Evolutionary conservation across 1,140 invertebrate genomes (phyloP).

Genomic region (Sminthurides bifidus): DNA sequence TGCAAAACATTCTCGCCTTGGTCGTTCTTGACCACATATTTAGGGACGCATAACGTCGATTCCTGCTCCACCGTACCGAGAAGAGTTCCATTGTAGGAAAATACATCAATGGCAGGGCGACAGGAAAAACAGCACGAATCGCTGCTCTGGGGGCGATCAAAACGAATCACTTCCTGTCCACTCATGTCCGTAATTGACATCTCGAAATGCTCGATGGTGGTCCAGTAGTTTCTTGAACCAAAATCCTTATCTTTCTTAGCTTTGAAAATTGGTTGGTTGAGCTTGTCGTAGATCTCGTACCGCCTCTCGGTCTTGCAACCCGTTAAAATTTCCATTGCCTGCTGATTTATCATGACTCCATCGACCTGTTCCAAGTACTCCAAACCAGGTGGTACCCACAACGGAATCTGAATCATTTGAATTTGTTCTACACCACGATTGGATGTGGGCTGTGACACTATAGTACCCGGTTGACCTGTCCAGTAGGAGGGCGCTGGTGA

Average conservation of each 20-base stretch:
- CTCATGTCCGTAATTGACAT: slow-evolving; percentile 73
- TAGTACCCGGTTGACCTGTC: too few species aligned
- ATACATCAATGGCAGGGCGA: slow-evolving; percentile 47
- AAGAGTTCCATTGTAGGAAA: slow-evolving; percentile 17
- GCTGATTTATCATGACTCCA: slow-evolving; percentile 72
- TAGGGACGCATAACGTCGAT: slow-evolving; percentile 52
- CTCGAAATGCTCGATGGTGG: slow-evolving; percentile 63
- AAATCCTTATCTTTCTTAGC: slow-evolving; percentile 71
- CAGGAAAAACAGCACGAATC: slow-evolving; percentile 68
- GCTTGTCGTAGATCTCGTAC: slow-evolving; percentile 38
- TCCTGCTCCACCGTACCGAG: slow-evolving; percentile 62
- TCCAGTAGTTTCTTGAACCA: slow-evolving; percentile 59
- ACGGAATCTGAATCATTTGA: too few species aligned
- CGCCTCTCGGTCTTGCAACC: slow-evolving; percentile 31
- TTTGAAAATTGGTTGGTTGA: slow-evolving; percentile 69
- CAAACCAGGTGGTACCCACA: slow-evolving; percentile 76
- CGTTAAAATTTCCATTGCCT: slow-evolving; percentile 51
- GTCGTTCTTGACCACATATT: slow-evolving; percentile 64
- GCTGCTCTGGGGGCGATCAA: slow-evolving; percentile 60
- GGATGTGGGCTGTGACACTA: too few species aligned
- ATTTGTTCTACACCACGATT: too few species aligned
- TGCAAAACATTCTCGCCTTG: slow-evolving; percentile 59
- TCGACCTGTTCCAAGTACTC: slow-evolving; percentile 86
- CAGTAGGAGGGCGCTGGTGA: too few species aligned
- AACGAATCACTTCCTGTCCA: slow-evolving; percentile 66